Conservation (phyloP, 1,140 invertebrate species). For the Penaeus chinensis region DNA sequence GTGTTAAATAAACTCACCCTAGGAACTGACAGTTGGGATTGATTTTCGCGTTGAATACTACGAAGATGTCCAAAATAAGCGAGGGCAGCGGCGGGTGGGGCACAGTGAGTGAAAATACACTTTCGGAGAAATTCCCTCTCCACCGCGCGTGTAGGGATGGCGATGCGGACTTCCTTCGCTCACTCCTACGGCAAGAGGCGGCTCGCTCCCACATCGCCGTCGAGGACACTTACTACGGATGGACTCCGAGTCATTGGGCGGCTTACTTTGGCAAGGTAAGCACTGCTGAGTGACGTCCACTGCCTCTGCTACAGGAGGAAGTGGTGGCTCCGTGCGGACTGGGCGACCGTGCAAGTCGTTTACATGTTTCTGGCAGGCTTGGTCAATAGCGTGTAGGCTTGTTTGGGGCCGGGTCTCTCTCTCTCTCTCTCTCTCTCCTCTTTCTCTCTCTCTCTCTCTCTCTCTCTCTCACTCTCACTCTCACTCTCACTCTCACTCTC, state of each 20-base stretch:
- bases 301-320: background rate
- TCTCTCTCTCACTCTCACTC: too few species aligned
- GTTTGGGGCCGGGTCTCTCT: background rate
- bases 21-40: too few species aligned
- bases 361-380: conserved; percentile 1
- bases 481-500: too few species aligned
- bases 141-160: conserved; percentile 52
- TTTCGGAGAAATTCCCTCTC: conserved; percentile 42
- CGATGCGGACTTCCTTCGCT: conserved; percentile 14
- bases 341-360: background rate
- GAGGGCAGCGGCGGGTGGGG: conserved; percentile 31
- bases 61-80: too few species aligned
- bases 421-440: too few species aligned
- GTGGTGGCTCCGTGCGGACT: background rate
- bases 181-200: conserved; percentile 28
- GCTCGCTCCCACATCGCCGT: conserved; percentile 39
- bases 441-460: too few species aligned
- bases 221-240: conserved; percentile 55
- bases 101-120: conserved; percentile 42
- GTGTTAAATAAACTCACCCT: too few species aligned
- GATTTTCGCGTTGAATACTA: too few species aligned
- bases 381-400: conserved; percentile 15
- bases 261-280: conserved; percentile 53
- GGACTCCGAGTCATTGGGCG: conserved; percentile 50
- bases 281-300: background rate